Evolutionary conservation across 1,140 invertebrate genomes (phyloP), one percentile per base, ranked within the genome.

Genomic region (Aphelenchoides avenae): DNA sequence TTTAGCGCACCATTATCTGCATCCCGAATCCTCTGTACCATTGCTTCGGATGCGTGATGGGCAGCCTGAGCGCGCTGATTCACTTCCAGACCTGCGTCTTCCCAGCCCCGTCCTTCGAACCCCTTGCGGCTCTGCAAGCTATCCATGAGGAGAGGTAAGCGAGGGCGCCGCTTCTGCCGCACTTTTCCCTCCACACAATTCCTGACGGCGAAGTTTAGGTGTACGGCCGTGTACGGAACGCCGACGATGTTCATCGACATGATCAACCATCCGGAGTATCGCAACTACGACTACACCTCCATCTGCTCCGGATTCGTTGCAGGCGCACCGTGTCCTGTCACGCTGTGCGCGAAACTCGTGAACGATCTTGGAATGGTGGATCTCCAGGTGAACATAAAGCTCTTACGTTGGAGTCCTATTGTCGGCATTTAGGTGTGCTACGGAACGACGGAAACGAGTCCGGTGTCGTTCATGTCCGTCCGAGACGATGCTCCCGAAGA

Each of bases 231-330:
- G 13, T 88, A 87, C 68, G 92, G 92, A 11, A 95, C 92, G 0
- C 93, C 93, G 3, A 96, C 92, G 0, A 97, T 98, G 91, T 66
- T 66, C 76, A 86, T 94, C 49, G 89, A 95, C 76, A 81, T 89
- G 50, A 67, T 90, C 34, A 75, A 71, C 27, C 75, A 78, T 61
- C 56, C 64, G 6, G 63, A 77, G 29, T 75, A 62, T 40, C 20
- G 36, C 9, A 52, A 66, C 29, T 75, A 64, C 36, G 69, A 76
- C 37, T 73, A 66, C 30, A 52, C 50, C 26, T 68, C 70, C 9
- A 64, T 76, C 37, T 48, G 69, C 50, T 66, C 57, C 1, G 70
- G 70, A 27, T 64, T 88, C 0, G 84, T 84, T 0, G 88, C 86
- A 11, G 89, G 89, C 5, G 84, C 89, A 0, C 81, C 86, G 0